These are phyloP conservation scores for Myzus persicae DNA, from an alignment of 1,140 invertebrate genomes.

Conservation along the genomic window DNA sequence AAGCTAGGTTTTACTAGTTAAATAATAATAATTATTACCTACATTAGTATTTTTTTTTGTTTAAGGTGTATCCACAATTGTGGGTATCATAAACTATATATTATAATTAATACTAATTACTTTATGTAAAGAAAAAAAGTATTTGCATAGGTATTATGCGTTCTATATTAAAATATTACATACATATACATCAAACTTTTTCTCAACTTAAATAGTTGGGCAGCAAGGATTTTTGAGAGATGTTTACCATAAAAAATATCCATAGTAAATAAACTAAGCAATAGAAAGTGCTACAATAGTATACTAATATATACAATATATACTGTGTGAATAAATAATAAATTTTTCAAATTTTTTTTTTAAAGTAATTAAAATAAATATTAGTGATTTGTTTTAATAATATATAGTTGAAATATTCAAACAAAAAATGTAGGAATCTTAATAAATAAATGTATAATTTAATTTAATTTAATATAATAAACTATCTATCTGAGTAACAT, in stretches of 20 bases:
- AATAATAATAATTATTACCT: conserved; percentile 5
- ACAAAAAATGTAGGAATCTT: not conserved
- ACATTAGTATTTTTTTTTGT: not conserved
- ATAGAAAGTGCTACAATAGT: not conserved
- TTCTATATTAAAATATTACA: not conserved
- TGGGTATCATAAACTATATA: too few relatives aligned
- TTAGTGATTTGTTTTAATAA: not conserved
- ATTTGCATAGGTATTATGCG: not conserved
- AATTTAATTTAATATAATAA: too few relatives aligned
- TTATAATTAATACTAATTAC: not conserved
- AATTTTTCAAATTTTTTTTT: not conserved
- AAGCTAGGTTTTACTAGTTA: not conserved
- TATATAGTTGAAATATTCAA: not conserved
- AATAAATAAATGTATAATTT: not conserved
- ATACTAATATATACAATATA: too few relatives aligned
- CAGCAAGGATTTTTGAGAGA: not conserved
- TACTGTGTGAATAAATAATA: not conserved
- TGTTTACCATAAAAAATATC: not conserved
- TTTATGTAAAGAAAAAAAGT: not conserved
- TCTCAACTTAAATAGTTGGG: not conserved
- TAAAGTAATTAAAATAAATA: not conserved
- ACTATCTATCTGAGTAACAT: too few relatives aligned
- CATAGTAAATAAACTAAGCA: not conserved
- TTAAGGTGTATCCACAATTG: too few relatives aligned
- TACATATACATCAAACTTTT: not conserved